Base-by-base conservation (phyloP, 2,797 vertebrate genomes). In the Thamnophis elegans region DNA sequence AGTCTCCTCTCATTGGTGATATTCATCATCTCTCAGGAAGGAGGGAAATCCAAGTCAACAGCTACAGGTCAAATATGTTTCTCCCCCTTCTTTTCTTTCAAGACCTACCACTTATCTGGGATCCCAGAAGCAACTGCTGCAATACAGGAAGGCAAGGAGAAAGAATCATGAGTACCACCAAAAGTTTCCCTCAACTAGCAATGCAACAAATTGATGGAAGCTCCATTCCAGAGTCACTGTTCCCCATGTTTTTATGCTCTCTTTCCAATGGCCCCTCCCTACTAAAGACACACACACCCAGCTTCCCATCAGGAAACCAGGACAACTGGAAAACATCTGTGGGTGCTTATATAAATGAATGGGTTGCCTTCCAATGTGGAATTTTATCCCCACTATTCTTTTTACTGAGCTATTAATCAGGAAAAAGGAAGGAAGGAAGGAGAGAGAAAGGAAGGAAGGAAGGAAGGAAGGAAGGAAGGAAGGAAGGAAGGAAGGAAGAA, bases 321-420 rank as follows among this genome's bases (percentile, higher is more conserved):
- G 18, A 32, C 73, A 60, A 32, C 3, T 56, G 93, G 93, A 89
- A 85, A 91, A 91, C 93, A 65, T 89, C 26, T 32, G 26, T 73
- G 91, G 93, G 62, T 93, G 91, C 87, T 60, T 68, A 1, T 20
- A 56, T 93, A 90, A 88, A 82, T 62, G 59, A 93, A 87, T 65
- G 1, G 8, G 42, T 89, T 78, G 47, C 47, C 36, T 73, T 9
- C 53, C 53, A 90, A 13, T 85, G 13, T 62, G 56, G 68, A 87
- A 92, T 94, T 95, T 92, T 53, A 12, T 53, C 26, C 6, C 18
- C n/a, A n/a, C 28, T 9, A 94, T 93, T 85, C n/a, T 11, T 88
- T 68, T 88, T 58, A 88, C 56, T 54, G n/a, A 88, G 22, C 26
- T 88, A 91, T 86, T 93, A 91, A 87, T 58, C 32, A 60, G 59